Evolutionary conservation across 2,113 vertebrate genomes (phyloP), one percentile per base, ranked within the genome.

Genomic region (Atrichornis clamosus): DNA sequence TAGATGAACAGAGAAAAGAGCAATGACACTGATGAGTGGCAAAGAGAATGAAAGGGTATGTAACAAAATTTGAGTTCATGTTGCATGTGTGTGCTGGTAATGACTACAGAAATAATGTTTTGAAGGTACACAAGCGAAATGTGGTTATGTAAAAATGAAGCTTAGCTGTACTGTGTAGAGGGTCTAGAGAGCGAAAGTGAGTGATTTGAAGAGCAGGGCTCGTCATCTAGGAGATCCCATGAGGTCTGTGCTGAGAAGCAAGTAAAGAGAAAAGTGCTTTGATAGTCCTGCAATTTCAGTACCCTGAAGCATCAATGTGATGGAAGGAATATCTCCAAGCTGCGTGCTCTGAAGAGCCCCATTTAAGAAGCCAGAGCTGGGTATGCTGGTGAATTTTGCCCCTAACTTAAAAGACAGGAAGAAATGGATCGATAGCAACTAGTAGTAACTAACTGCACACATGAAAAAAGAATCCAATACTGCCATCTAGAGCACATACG

Each of bases 401-500:
- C 21, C 18, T 41, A 77, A 41, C 10, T 63, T 65, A 3, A 4
- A 64, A 68, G 18, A 46, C 11, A 58, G 27, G 33, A 70, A 59
- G 11, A 80, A 79, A 91, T 8, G 10, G 13, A 49, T 49, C 4
- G 2, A 12, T 10, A 55, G 39, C 37, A 72, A 41, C 28, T 15
- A 82, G 44, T 63, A 41, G 6, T 52, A 63, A 59, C 58, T 88
- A 59, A 56, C 59, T 21, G 16, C 32, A 59, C 6, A 68, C 46
- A 62, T 27, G 23, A 58, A 87, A 60, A 52, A 87, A 62, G 32
- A 81, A 92, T 74, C 81, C 82, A 96, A 88, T 47, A 94, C 91
- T 93, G 97, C 96, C 97, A 97, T 77, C 97, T 97, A 92, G 60
- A 89, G 98, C 68, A 19, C 20, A n/a, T 68, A 47, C 6, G 24